phyloP scores from a whole-genome alignment of 2,888 invertebrate species.

The Altica lythri region DNA sequence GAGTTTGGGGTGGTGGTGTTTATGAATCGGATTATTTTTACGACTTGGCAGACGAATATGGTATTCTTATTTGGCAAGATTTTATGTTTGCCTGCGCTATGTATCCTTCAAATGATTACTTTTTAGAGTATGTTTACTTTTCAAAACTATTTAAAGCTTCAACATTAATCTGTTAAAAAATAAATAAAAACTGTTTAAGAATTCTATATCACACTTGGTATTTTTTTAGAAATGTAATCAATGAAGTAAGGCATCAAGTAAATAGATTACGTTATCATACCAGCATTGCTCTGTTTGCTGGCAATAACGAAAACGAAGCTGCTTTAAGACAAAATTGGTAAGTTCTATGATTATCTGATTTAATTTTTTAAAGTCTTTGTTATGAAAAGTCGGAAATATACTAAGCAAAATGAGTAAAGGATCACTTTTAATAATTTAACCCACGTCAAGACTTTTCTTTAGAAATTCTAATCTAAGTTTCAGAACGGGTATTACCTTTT shows the following conservation, averaged over 20 bases:
- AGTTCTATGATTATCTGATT: conserved; percentile 29
- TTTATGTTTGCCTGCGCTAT: conserved; percentile 95
- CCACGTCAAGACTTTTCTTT: not conserved
- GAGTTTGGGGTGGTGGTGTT: conserved; percentile 99
- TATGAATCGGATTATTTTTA: conserved; percentile 94
- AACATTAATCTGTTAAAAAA: too few species aligned
- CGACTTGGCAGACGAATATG: conserved; percentile 80
- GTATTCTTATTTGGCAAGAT: conserved; percentile 97
- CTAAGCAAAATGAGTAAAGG: not conserved
- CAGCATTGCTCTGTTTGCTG: conserved; percentile 88
- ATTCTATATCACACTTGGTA: not conserved
- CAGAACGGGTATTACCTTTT: too few species aligned
- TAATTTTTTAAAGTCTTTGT: not conserved
- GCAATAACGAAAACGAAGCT: conserved; percentile 96
- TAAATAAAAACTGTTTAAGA: not conserved
- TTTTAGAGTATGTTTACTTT: conserved; percentile 62
- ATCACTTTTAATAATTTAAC: not conserved
- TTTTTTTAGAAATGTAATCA: conserved; percentile 66
- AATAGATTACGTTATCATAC: conserved; percentile 83
- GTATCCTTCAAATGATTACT: conserved; percentile 80
- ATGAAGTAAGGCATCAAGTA: conserved; percentile 82
- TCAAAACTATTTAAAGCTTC: not conserved
- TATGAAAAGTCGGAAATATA: not conserved
- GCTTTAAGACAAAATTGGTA: conserved; percentile 84
- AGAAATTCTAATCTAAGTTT: not conserved